phyloP scores from a whole-genome alignment of 2,888 invertebrate genomes.

The Pristionchus fissidentatus region DNA sequence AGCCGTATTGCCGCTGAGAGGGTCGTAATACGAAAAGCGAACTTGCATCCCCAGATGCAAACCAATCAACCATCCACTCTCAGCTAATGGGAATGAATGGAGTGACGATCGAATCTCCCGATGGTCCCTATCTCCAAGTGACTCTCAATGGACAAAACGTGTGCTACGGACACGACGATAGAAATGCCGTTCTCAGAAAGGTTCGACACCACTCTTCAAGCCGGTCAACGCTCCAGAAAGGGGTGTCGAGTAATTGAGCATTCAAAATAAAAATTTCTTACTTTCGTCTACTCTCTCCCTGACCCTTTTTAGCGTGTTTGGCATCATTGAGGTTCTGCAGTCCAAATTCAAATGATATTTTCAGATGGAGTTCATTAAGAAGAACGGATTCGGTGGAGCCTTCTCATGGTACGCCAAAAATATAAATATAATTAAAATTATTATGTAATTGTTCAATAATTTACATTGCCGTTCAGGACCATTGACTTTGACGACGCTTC shows the following conservation, averaged over 20 bases:
- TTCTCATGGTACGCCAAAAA: too few relatives aligned
- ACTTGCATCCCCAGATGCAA: background rate
- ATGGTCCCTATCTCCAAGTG: conserved; percentile 31
- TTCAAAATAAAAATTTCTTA: too few relatives aligned
- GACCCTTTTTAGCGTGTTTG: background rate
- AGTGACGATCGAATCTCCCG: background rate
- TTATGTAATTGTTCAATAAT: too few relatives aligned
- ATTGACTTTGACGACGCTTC: conserved; percentile 24
- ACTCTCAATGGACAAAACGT: conserved; percentile 38
- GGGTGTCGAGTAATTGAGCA: too few relatives aligned
- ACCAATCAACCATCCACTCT: background rate
- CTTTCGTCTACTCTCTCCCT: background rate
- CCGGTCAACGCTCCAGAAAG: too few relatives aligned
- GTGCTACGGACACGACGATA: conserved; percentile 39
- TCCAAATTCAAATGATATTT: background rate
- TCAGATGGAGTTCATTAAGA: conserved; percentile 19
- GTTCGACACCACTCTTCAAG: background rate
- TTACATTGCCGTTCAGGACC: too few relatives aligned
- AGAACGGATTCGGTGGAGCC: conserved; percentile 40
- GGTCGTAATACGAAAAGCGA: too few relatives aligned
- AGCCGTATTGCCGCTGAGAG: too few relatives aligned
- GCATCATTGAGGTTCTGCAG: too few relatives aligned
- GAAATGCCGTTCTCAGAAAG: conserved; percentile 17
- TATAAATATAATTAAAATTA: too few relatives aligned
- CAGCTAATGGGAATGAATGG: conserved; percentile 14